A percentile compares a stretch with the other conserved stretches of the same genome.
These are phyloP conservation scores for Odontamblyopus lacepedii DNA, from an alignment of 2,797 vertebrate genomes.

Conservation along the genomic window DNA sequence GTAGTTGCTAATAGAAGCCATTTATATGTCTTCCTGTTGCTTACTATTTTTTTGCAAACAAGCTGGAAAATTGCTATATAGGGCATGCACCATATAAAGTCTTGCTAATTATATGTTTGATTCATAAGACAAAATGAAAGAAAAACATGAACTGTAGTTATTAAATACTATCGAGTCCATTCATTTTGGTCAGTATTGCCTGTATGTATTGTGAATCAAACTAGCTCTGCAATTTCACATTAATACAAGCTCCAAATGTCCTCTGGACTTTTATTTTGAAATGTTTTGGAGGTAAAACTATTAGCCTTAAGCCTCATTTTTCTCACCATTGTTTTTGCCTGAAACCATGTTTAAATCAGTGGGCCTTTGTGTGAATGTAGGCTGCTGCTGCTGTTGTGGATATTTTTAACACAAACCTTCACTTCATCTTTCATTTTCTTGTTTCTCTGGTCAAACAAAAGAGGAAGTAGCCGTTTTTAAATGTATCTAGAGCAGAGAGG, in stretches of 20 bases:
- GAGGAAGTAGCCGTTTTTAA: not conserved
- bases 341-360: not conserved
- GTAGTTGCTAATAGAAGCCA: too few species aligned
- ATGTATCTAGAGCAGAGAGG: not conserved
- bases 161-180: not conserved
- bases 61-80: too few species aligned
- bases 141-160: not conserved
- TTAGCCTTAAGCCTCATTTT: conserved; percentile 12
- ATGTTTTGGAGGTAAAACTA: not conserved
- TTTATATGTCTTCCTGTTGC: too few species aligned
- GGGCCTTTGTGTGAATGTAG: conserved; percentile 14
- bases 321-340: conserved; percentile 16
- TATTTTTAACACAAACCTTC: conserved; percentile 7
- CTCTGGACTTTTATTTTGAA: not conserved
- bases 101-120: not conserved
- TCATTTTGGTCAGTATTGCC: not conserved
- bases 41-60: too few species aligned
- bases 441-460: not conserved
- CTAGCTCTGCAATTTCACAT: not conserved
- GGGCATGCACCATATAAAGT: not conserved
- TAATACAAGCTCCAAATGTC: not conserved
- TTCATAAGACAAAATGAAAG: not conserved
- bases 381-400: not conserved
- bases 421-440: conserved; percentile 10
- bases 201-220: not conserved